These are phyloP conservation scores for Hirtodrosophila alboralis DNA, from an alignment of 2,888 invertebrate species.

Conservation along the genomic window DNA sequence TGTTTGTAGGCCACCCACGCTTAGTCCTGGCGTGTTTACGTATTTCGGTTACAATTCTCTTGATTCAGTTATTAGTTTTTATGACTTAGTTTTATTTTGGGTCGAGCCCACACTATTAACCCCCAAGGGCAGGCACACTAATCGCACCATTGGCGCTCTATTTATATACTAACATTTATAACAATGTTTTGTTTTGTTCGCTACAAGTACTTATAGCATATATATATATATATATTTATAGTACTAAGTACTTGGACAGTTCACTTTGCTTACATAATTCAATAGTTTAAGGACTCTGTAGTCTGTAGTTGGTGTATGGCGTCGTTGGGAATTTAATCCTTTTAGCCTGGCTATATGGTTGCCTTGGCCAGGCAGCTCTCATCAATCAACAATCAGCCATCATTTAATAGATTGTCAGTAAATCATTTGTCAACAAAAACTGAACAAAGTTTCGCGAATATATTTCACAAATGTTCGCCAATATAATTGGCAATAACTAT, in stretches of 20 bases:
- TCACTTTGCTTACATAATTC: conserved; percentile 61
- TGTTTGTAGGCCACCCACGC: conserved; percentile 4
- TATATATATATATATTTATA: conserved; percentile 1
- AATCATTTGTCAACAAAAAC: conserved; percentile 72
- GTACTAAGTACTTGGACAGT: conserved; percentile 1
- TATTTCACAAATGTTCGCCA: conserved; percentile 37
- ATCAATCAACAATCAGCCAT: conserved; percentile 68
- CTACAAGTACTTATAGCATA: not conserved
- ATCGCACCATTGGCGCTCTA: conserved; percentile 59
- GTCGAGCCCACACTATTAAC: conserved; percentile 24
- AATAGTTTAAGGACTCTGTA: conserved; percentile 53
- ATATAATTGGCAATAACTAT: conserved; percentile 34
- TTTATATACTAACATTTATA: conserved; percentile 42
- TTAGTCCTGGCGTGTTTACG: conserved; percentile 50
- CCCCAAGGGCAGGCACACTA: conserved; percentile 44
- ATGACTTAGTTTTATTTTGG: conserved; percentile 42
- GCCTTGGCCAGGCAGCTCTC: conserved; percentile 26
- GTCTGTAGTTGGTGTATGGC: conserved; percentile 20
- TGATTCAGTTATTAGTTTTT: conserved; percentile 64
- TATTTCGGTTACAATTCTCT: conserved; percentile 37
- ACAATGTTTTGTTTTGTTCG: conserved; percentile 16
- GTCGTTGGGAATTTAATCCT: conserved; percentile 66
- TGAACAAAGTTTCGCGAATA: conserved; percentile 47
- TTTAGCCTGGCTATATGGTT: conserved; percentile 59
- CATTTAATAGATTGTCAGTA: conserved; percentile 73